A percentile compares a stretch with the other conserved stretches of the same genome.
phyloP scores from a whole-genome alignment of 2,797 vertebrate genomes.

The Chelon auratus region DNA sequence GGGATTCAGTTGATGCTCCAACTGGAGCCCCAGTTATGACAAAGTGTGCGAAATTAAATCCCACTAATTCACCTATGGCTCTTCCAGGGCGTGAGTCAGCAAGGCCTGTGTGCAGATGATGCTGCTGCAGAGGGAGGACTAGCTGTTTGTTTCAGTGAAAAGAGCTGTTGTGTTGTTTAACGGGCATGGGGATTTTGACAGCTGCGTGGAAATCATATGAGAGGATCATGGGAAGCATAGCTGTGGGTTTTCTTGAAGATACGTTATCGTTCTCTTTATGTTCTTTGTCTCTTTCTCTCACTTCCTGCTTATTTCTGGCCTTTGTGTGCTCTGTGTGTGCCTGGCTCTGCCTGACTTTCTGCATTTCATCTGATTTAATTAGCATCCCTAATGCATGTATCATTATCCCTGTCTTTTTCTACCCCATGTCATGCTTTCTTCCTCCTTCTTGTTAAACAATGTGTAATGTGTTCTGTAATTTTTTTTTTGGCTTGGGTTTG shows the following conservation, averaged over 20 bases:
- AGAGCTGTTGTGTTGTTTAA: conserved; percentile 48
- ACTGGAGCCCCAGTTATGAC: conserved; percentile 52
- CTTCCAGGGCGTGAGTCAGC: conserved; percentile 75
- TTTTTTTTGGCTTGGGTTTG: conserved; percentile 1
- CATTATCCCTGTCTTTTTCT: conserved; percentile 6
- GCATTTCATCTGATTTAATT: conserved; percentile 27
- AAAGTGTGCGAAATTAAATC: conserved; percentile 55
- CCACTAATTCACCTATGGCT: conserved; percentile 49
- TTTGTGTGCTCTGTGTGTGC: conserved; percentile 8
- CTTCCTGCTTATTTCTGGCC: conserved; percentile 14
- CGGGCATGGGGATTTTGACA: conserved; percentile 19
- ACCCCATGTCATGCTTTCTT: not conserved
- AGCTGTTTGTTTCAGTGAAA: conserved; percentile 45
- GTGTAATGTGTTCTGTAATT: not conserved
- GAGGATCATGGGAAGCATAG: conserved; percentile 21
- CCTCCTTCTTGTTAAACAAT: not conserved
- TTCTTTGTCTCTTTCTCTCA: not conserved
- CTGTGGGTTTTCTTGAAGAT: conserved; percentile 13
- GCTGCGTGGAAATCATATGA: conserved; percentile 57
- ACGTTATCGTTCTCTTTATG: not conserved
- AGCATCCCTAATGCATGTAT: conserved; percentile 21
- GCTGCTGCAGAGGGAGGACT: conserved; percentile 31
- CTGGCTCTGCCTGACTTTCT: conserved; percentile 1
- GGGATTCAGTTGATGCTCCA: conserved; percentile 29
- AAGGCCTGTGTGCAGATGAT: conserved; percentile 52